phyloP scores from a whole-genome alignment of 2,888 invertebrate genomes.

The Auanema sp. region DNA sequence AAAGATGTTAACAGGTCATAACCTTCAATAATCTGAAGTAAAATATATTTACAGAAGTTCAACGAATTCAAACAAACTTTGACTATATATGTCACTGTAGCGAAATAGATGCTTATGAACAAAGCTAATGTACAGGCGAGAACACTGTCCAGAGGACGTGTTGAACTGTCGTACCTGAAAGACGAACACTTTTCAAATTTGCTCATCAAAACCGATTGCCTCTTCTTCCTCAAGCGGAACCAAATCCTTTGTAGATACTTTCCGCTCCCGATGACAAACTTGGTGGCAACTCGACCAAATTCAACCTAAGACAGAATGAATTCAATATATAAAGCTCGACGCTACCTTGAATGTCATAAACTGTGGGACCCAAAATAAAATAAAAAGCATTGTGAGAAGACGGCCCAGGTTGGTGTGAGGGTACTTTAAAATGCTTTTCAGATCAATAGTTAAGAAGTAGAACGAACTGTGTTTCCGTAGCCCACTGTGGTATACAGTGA shows the following conservation, averaged over 20 bases:
- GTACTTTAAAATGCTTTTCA: conserved; percentile 8
- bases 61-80: too few species aligned
- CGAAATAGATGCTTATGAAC: too few species aligned
- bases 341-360: conserved; percentile 23
- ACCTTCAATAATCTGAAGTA: conserved; percentile 16
- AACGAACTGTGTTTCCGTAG: neutral
- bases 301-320: conserved; percentile 6
- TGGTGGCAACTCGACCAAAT: conserved; percentile 1
- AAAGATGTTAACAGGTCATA: conserved; percentile 13
- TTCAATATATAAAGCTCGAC: neutral
- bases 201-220: too few species aligned
- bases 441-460: too few species aligned
- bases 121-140: too few species aligned
- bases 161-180: too few species aligned
- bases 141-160: too few species aligned
- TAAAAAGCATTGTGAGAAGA: conserved; percentile 9
- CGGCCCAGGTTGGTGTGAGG: conserved; percentile 14
- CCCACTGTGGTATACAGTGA: conserved; percentile 2
- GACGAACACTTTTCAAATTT: too few species aligned
- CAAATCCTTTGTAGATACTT: too few species aligned
- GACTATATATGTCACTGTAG: too few species aligned
- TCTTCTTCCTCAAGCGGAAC: too few species aligned
- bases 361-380: conserved; percentile 11
- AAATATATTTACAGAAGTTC: neutral
- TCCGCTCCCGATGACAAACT: neutral